Evolutionary conservation across 2,113 vertebrate genomes (phyloP), one percentile per base, ranked within the genome.

Genomic region (Aplodontia rufa): DNA sequence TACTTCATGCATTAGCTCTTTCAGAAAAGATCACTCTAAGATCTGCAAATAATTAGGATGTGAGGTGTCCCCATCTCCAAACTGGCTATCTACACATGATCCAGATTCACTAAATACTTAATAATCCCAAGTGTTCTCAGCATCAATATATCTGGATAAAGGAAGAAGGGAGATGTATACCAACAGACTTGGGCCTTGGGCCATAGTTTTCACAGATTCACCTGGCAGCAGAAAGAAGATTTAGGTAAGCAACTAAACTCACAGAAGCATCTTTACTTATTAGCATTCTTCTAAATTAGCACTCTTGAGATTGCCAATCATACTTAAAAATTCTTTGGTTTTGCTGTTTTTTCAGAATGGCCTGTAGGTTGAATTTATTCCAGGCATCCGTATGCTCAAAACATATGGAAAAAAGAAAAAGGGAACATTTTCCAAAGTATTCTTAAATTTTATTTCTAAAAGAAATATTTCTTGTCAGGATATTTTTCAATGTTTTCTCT

Each of bases 321-420:
- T 30, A 90, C 6, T 26, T 81, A 91, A 93, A 87, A 96, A 95
- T 90, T 64, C 72, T 82, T 96, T 93, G 42, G 47, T 62, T 96
- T 64, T 87, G n/a, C 69, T 95, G 75, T 58, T 58, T 96, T 96
- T 94, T 72, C 78, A 93, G 47, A 93, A 93, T 78, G 80, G 78
- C 45, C 95, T 72, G 84, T 95, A 92, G 74, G 74, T 93, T 96
- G 94, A 95, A 97, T 96, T 91, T 97, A 91, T 96, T 96, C 93
- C 89, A 95, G 80, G 91, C 60, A 84, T 74, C 90, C 55, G 0
- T 97, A 95, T 92, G 92, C n/a, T 96, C 74, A 86, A 96, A 96
- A 94, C 82, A 96, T 96, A 96, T 90, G 96, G 72, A 96, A 97
- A 96, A 66, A 35, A 79, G 14, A 51, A 80, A 75, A 78, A 82